Base-by-base conservation (phyloP, 23 tunicate species). In the Styela clava region DNA sequence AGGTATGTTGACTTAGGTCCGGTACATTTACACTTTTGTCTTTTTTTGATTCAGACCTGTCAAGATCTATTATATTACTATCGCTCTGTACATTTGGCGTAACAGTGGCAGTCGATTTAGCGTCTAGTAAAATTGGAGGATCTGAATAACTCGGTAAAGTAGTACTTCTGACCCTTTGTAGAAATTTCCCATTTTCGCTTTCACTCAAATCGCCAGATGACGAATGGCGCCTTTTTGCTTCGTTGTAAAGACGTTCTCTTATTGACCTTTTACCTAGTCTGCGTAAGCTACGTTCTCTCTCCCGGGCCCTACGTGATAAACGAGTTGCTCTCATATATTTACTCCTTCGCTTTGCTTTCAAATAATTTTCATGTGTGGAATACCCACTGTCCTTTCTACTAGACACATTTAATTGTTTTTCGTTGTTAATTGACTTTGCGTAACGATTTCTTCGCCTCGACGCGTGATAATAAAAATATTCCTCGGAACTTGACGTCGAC, bases 401-500 rank as follows among this genome's bases (percentile, higher is more conserved):
- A 16, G 31, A 18, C 31, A 67, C 12, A 25, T 67, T 22, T 16
- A 27, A 16, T 0, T 27, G 16, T 25, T 22, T 29, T 0, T 27
- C 1, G 31, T 67, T 18, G 22, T 67, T 16, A 0, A 18, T 18
- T n/a, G 31, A 16, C 22, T 67, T 67, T 67, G 18, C 12, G 16
- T 16, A 67, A 22, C 31, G 31, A 67, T 25, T 25, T 1, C 24
- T 27, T 25, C 30, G 19, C 24, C 31, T 67, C n/a, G 30, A 25
- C 0, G 18, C 31, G 18, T 27, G 31, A 1, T 67, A 27, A 0
- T 25, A 67, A 67, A 67, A 67, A 67, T 67, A 67, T 22, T 67
- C 71, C 16, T 67, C 71, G 31, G 71, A 67, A 67, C 71, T 67
- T 67, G 71, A 29, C n/a, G 71, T 67, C 30, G 30, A 27, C 19